Evolutionary conservation across 2,113 vertebrate genomes (phyloP).

Genomic region (Haplotaxodon microlepis): DNA sequence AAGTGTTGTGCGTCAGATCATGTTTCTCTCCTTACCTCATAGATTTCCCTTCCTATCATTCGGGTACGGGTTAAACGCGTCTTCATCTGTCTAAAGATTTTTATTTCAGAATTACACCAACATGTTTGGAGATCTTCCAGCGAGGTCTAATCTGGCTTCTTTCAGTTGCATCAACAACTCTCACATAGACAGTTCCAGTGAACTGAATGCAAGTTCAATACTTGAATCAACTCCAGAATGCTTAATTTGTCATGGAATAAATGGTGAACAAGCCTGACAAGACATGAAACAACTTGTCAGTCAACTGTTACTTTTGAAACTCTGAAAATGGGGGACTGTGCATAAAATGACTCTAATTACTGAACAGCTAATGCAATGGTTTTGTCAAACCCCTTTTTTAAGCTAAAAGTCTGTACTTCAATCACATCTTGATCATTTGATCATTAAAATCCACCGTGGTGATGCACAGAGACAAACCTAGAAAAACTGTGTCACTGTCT

Average conservation of each 20-base stretch:
- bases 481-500: neutral
- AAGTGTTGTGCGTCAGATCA: neutral
- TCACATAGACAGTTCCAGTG: neutral
- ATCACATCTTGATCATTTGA: neutral
- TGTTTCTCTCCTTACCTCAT: neutral
- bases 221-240: neutral
- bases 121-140: neutral
- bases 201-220: neutral
- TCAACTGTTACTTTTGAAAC: neutral
- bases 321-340: neutral
- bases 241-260: neutral
- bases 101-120: neutral
- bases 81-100: neutral
- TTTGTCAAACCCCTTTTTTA: neutral
- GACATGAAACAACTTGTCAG: neutral
- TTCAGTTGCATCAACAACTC: neutral
- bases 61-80: neutral
- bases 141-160: neutral
- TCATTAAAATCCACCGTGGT: neutral
- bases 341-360: neutral
- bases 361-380: neutral
- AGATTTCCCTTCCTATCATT: neutral
- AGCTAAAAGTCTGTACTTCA: neutral
- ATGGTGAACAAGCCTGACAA: neutral
- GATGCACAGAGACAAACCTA: neutral